Evolutionary conservation across 2,888 invertebrate genomes (phyloP).

Genomic region (Allacma fusca): DNA sequence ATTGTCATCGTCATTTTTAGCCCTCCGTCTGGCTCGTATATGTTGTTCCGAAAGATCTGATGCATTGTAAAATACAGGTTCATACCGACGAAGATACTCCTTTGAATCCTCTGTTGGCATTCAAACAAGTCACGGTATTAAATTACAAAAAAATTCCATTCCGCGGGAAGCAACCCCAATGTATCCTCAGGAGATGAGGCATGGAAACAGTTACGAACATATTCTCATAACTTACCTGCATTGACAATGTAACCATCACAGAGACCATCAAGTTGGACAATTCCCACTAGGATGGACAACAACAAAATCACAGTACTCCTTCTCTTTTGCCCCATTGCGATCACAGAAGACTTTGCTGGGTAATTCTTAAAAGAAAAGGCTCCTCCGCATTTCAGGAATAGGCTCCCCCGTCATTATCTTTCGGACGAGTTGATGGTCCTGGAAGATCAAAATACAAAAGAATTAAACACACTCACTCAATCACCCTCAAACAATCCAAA

Average conservation of each 20-base stretch:
- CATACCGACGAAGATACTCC: slow-evolving; percentile 71
- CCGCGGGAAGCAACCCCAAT: neutral
- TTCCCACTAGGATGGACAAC: neutral
- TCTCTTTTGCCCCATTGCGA: neutral
- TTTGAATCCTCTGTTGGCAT: slow-evolving; percentile 13
- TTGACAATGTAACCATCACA: neutral
- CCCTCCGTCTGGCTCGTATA: slow-evolving; percentile 64
- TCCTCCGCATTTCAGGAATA: too few relatives aligned
- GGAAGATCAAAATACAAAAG: too few relatives aligned
- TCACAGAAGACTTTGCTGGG: neutral
- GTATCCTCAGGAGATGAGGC: neutral
- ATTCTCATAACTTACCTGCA: neutral
- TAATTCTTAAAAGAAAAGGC: neutral
- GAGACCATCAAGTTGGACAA: neutral
- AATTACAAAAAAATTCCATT: neutral
- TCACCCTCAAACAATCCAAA: too few relatives aligned
- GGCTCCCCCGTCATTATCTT: too few relatives aligned
- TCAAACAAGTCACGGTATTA: neutral
- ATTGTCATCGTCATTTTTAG: slow-evolving; percentile 3
- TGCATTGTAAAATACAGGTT: slow-evolving; percentile 78
- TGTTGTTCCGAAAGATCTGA: slow-evolving; percentile 66
- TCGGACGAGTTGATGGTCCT: too few relatives aligned
- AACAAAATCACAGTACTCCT: neutral
- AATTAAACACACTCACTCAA: too few relatives aligned
- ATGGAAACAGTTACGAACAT: neutral